Evolutionary conservation across 2,888 invertebrate genomes (phyloP), one percentile per base, ranked within the genome.

Genomic region (Imbricaverruca yamaguchii): DNA sequence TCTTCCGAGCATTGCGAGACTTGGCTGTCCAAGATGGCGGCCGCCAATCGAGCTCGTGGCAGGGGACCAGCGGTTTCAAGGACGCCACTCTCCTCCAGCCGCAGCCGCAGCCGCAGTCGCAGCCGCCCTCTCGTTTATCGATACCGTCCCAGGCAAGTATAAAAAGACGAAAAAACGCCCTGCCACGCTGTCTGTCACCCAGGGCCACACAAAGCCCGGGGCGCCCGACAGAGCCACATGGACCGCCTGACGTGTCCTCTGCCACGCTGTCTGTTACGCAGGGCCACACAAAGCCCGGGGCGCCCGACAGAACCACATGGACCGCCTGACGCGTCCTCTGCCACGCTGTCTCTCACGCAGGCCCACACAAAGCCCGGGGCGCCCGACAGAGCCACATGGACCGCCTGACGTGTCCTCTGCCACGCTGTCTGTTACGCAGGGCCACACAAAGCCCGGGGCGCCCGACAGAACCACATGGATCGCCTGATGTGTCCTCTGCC

Each of bases 11-110:
- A 39, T 39, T 4, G 18, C 65, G 25, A 13, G 25, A 25, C 11
- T 63, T 25, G 25, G 25, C 67, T 67, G 67, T 67, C 8, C 67
- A 67, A 67, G 25, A 67, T 67, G 67, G 65, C 65, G n/a, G 65
- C 9, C n/a, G n/a, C n/a, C 25, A 25, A 13, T 4, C 67, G 61
- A 13, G 67, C 67, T 10, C n/a, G 65, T 65, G n/a, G n/a, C 65
- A 0, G n/a, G 23, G n/a, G 65, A 65, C 65, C 23, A 65, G 23
- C n/a, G 65, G n/a, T 65, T 65, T 65, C 65, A 65, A 65, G 65
- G 65, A 8, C 65, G 15, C n/a, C n/a, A n/a, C n/a, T 23, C n/a
- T 23, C 65, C 8, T n/a, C 12, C 65, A 23, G 39, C 4, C 39
- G 39, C 39, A 39, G 39, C 39, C 39, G 39, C 39, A 39, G n/a